Base-by-base conservation (phyloP, 2,113 vertebrate genomes). In the Rhinoderma darwinii region DNA sequence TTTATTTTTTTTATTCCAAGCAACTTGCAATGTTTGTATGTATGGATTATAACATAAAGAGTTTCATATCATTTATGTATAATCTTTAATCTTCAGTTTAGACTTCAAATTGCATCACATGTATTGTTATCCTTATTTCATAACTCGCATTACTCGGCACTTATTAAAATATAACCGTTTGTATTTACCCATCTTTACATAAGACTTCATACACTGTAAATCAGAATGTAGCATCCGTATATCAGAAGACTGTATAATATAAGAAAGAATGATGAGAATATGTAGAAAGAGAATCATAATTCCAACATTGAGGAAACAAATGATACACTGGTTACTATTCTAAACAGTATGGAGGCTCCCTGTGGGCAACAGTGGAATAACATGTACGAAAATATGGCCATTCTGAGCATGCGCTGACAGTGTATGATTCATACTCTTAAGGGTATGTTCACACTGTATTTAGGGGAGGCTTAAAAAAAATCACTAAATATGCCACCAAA, bases 321-420 rank as follows among this genome's bases (percentile, higher is more conserved):
- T 1, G 22, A 56, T 3, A 56, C 0, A 17, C 3, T 15, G 22
- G 5, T 50, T 30, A 27, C 17, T 47, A 66, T 20, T 72, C 18
- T 35, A 50, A 37, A 72, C 73, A 8, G 11, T 56, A 56, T 61
- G 35, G 84, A 68, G 84, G 37, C 84, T 25, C 84, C 84, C 41
- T 41, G 76, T 86, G 84, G 84, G 11, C 44, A 81, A 1, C 39
- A 47, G 37, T 59, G 44, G 76, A 81, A 72, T 72, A 81, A 32
- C 85, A 87, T 37, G 5, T 47, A 15, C 47, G 66, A 18, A 6
- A 20, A 37, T 44, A 6, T 72, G 14, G 15, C 68, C 68, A 20
- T 20, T 59, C 56, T 59, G 25, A 59, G 27, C 66, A 68, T 68
- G n/a, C n/a, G 2, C n/a, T 63, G 59, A 63, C n/a, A 10, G 6